These are phyloP conservation scores for Escarpia spicata DNA, from an alignment of 2,888 invertebrate species.

Conservation along the genomic window DNA sequence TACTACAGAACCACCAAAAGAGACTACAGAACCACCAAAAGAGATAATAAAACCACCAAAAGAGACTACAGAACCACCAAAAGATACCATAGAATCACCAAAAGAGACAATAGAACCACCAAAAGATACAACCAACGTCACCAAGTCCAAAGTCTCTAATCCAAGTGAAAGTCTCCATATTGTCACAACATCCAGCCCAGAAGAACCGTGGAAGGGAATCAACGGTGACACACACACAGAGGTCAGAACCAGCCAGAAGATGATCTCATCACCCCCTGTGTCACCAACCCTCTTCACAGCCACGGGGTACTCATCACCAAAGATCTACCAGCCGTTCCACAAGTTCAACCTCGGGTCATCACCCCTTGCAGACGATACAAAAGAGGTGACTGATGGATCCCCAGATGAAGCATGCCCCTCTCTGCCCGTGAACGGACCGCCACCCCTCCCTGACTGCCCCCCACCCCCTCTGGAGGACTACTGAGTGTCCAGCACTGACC, in stretches of 20 bases:
- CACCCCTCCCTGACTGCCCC: background rate
- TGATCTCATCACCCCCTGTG: background rate
- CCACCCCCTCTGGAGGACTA: background rate
- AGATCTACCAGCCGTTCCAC: background rate
- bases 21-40: background rate
- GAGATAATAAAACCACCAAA: background rate
- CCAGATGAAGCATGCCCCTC: background rate
- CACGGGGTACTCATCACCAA: constrained; percentile 4
- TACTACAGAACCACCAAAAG: background rate
- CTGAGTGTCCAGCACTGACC: background rate
- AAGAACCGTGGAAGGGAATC: background rate
- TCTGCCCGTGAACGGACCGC: background rate
- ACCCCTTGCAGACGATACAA: background rate
- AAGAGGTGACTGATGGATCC: background rate
- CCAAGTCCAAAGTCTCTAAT: background rate
- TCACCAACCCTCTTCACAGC: background rate
- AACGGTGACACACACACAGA: background rate
- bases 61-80: background rate
- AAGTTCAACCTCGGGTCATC: constrained; percentile 1
- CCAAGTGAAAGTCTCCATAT: background rate
- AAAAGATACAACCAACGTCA: background rate
- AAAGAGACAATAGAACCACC: background rate
- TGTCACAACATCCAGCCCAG: background rate
- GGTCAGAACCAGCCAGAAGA: background rate
- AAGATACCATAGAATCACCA: background rate